Evolutionary conservation across 2,888 invertebrate species (phyloP).

Genomic region (Pterostichus niger): DNA sequence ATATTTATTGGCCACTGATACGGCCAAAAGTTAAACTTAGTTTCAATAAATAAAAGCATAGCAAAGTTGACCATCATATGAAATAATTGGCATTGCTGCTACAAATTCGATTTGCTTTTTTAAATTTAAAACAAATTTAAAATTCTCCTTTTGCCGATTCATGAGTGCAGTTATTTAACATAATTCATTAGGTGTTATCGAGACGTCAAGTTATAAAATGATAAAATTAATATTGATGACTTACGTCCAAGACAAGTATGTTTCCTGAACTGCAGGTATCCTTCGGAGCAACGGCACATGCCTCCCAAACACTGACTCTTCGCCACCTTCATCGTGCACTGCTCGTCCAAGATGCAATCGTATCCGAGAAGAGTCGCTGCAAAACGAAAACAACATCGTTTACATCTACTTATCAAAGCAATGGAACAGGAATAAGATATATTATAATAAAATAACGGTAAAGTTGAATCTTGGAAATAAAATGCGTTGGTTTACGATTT

Average conservation of each 20-base stretch:
- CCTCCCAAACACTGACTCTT: slow-evolving; percentile 92
- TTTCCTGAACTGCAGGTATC: slow-evolving; percentile 91
- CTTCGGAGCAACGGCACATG: slow-evolving; percentile 90
- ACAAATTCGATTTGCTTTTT: too few relatives aligned
- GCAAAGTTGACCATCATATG: too few relatives aligned
- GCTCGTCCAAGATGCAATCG: slow-evolving; percentile 89
- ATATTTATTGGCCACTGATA: too few relatives aligned
- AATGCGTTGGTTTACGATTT: too few relatives aligned
- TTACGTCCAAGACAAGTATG: slow-evolving; percentile 95
- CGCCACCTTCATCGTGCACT: slow-evolving; percentile 92
- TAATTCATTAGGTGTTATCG: neutral
- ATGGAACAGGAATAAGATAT: neutral
- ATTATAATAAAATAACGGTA: neutral
- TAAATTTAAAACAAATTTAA: too few relatives aligned
- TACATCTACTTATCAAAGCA: neutral
- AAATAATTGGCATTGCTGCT: too few relatives aligned
- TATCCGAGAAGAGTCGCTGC: slow-evolving; percentile 91
- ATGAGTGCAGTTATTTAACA: too few relatives aligned
- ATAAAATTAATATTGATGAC: slow-evolving; percentile 75
- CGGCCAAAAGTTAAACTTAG: too few relatives aligned
- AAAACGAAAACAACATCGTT: slow-evolving; percentile 72
- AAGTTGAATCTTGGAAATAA: too few relatives aligned
- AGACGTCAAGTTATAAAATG: neutral
- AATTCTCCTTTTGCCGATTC: too few relatives aligned
- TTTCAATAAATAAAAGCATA: too few relatives aligned